Percentiles rank a stretch among this genome's conserved stretches.
Conservation (phyloP, 2,797 vertebrate species). For the Acropternis orthonyx region DNA sequence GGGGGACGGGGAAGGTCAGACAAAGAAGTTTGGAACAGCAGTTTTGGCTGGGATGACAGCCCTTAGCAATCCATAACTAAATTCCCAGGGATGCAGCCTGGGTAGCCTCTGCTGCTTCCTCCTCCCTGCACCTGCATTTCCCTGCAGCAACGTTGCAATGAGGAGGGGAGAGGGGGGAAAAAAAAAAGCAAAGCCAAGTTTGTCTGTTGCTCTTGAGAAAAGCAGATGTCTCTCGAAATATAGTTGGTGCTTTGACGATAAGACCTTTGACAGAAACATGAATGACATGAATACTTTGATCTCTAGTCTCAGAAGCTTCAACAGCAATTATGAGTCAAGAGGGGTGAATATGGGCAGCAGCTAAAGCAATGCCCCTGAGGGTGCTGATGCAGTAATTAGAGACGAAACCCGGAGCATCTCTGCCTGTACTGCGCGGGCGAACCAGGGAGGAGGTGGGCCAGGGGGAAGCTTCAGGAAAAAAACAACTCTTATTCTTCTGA, state of each 20-base stretch:
- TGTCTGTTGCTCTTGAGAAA: slow-evolving; percentile 12
- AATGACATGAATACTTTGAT: slow-evolving; percentile 63
- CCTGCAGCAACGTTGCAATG: fast-evolving
- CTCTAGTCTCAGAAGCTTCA: slow-evolving; percentile 65
- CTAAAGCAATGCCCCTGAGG: slow-evolving; percentile 38
- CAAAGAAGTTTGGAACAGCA: background rate
- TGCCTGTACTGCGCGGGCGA: background rate
- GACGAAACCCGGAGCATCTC: slow-evolving; percentile 17
- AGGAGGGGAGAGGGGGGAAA: fast-evolving
- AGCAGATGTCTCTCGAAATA: slow-evolving; percentile 20
- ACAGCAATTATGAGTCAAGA: slow-evolving; percentile 68
- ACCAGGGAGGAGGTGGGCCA: background rate
- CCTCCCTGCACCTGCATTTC: background rate
- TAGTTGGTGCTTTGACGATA: slow-evolving; percentile 45
- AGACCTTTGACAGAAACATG: slow-evolving; percentile 65
- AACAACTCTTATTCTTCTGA: slow-evolving; percentile 14
- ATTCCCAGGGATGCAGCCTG: background rate
- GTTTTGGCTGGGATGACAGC: fast-evolving
- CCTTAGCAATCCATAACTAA: background rate
- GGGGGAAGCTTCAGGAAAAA: background rate
- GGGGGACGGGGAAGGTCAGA: fast-evolving
- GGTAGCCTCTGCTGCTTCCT: background rate
- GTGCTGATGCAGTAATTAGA: slow-evolving; percentile 57
- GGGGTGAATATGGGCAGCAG: slow-evolving; percentile 63
- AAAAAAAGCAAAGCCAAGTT: background rate